Conservation (phyloP, 1,140 invertebrate genomes). For the Diachasmimorpha longicaudata region DNA sequence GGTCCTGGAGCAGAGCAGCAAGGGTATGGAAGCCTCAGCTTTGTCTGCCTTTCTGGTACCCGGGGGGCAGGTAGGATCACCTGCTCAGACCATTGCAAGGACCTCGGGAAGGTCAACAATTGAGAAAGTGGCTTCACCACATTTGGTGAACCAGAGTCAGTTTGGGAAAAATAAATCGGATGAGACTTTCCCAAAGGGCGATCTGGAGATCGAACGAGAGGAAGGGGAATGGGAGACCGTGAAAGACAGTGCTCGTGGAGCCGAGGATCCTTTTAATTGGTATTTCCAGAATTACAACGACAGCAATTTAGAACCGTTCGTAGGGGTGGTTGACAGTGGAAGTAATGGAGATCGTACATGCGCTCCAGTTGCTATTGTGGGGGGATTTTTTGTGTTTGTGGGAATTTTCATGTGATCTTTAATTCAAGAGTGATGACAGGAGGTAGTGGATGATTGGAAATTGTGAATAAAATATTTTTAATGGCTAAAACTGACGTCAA, state of each 20-base stretch:
- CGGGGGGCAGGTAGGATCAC: slow-evolving; percentile 61
- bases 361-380: background rate
- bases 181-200: slow-evolving; percentile 4
- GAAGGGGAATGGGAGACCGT: background rate
- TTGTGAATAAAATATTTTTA: no score
- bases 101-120: slow-evolving; percentile 66
- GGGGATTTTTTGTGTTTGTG: slow-evolving; percentile 14
- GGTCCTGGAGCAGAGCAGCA: slow-evolving; percentile 19
- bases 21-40: slow-evolving; percentile 53
- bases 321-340: slow-evolving; percentile 55
- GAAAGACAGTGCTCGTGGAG: background rate
- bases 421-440: slow-evolving; percentile 2
- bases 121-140: slow-evolving; percentile 69
- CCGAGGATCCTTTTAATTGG: slow-evolving; percentile 68
- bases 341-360: background rate
- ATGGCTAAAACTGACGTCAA: no score
- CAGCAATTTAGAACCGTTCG: slow-evolving; percentile 71
- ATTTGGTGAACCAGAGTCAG: slow-evolving; percentile 37
- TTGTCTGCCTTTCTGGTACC: slow-evolving; percentile 67
- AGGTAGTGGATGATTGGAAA: no score
- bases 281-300: slow-evolving; percentile 82
- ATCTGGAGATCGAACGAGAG: background rate
- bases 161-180: slow-evolving; percentile 23
- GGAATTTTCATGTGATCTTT: background rate
- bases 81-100: slow-evolving; percentile 33